Percentiles rank a stretch among this genome's conserved stretches.
Conservation (phyloP, 2,888 invertebrate species). For the Ormyrus labotus region DNA sequence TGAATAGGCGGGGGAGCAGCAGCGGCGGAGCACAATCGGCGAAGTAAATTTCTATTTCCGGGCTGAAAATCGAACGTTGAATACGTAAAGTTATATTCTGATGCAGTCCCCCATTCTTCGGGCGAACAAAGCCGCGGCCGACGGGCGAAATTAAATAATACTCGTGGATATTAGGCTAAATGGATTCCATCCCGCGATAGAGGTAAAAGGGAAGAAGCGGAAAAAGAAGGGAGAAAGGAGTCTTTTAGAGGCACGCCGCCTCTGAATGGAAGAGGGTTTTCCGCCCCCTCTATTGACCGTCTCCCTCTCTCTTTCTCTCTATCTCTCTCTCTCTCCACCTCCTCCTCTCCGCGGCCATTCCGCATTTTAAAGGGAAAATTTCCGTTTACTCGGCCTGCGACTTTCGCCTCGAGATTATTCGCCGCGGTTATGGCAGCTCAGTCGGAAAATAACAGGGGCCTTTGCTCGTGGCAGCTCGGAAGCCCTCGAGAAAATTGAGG, state of each 20-base stretch:
- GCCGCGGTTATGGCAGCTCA: constrained; percentile 70
- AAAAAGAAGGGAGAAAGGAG: constrained; percentile 49
- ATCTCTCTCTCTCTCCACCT: constrained; percentile 53
- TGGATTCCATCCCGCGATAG: constrained; percentile 59
- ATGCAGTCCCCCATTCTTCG: constrained; percentile 50
- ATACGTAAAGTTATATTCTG: constrained; percentile 54
- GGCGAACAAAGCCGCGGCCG: constrained; percentile 36
- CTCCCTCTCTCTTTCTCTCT: constrained; percentile 57
- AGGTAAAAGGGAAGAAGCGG: constrained; percentile 8
- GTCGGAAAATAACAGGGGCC: constrained; percentile 75
- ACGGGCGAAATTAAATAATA: constrained; percentile 60
- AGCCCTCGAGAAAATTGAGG: constrained; percentile 58
- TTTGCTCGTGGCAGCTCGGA: constrained; percentile 72
- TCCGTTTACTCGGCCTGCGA: constrained; percentile 69
- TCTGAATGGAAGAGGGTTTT: constrained; percentile 69
- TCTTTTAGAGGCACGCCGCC: constrained; percentile 62
- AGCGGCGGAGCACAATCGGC: background rate
- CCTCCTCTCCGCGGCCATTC: constrained; percentile 62
- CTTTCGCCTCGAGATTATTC: constrained; percentile 70
- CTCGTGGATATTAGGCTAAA: constrained; percentile 62
- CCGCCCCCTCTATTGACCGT: constrained; percentile 68
- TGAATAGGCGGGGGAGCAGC: background rate
- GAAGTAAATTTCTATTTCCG: constrained; percentile 43
- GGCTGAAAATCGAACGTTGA: constrained; percentile 48
- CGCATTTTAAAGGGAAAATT: constrained; percentile 75